These are phyloP conservation scores for Antennarius striatus DNA, from an alignment of 2,113 vertebrate genomes.

Conservation along the genomic window DNA sequence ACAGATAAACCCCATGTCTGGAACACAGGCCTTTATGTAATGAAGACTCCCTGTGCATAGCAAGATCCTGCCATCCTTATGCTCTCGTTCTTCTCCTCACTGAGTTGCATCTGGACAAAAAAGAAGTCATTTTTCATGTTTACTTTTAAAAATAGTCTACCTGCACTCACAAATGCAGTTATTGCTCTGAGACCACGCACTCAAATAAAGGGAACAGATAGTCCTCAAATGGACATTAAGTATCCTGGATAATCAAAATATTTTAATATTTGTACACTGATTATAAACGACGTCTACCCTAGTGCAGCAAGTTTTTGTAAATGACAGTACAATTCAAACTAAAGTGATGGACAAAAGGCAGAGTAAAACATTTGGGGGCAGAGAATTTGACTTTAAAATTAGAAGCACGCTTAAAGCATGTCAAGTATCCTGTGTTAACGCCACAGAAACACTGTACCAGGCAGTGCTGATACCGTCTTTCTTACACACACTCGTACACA, in stretches of 20 bases:
- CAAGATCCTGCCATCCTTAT: conserved; percentile 63
- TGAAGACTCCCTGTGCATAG: conserved; percentile 63
- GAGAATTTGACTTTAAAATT: background rate
- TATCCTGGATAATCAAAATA: conserved; percentile 1
- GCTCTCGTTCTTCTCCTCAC: conserved; percentile 41
- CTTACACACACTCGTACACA: no score
- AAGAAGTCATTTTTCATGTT: conserved; percentile 48
- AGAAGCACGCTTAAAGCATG: background rate
- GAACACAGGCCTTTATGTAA: conserved; percentile 67
- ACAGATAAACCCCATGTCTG: conserved; percentile 73
- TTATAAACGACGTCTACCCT: conserved; percentile 41
- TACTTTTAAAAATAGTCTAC: conserved; percentile 4
- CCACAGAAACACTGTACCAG: no score
- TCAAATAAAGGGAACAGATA: conserved; percentile 31
- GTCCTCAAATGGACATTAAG: conserved; percentile 1
- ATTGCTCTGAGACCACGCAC: conserved; percentile 26
- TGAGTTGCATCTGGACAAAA: conserved; percentile 38
- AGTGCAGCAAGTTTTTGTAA: conserved; percentile 2
- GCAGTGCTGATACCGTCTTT: no score
- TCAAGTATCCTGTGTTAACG: no score
- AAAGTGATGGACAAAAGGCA: no score
- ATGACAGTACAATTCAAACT: no score
- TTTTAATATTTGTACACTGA: background rate
- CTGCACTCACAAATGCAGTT: conserved; percentile 34
- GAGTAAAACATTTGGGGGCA: no score